These are phyloP conservation scores for Eupeodes luniger DNA, from an alignment of 2,888 invertebrate genomes.

Conservation along the genomic window DNA sequence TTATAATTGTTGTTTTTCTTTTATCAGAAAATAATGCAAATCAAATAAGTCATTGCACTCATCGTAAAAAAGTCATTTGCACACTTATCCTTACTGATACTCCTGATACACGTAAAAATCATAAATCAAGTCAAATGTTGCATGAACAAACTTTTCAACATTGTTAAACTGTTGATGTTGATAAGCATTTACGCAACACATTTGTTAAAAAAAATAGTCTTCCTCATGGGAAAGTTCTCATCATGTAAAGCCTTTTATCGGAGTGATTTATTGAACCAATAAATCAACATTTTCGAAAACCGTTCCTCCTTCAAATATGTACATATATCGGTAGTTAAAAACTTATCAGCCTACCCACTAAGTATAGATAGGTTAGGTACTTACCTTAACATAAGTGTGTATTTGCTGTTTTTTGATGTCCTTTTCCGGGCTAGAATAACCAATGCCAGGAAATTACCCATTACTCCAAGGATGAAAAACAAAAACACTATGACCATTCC, in stretches of 20 bases:
- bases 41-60: not conserved
- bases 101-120: not conserved
- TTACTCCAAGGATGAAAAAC: slow-evolving; percentile 86
- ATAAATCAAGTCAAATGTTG: not conserved
- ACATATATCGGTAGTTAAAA: too few species aligned
- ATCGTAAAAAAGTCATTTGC: not conserved
- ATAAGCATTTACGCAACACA: not conserved
- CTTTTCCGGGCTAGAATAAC: slow-evolving; percentile 89
- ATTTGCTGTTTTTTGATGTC: slow-evolving; percentile 91
- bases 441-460: slow-evolving; percentile 91
- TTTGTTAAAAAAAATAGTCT: not conserved
- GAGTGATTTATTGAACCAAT: slow-evolving; percentile 1
- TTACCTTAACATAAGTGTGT: slow-evolving; percentile 88
- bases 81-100: not conserved
- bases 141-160: not conserved
- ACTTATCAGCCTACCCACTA: too few species aligned
- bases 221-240: slow-evolving; percentile 3
- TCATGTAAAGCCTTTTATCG: not conserved
- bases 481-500: slow-evolving; percentile 46
- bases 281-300: slow-evolving; percentile 12
- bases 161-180: not conserved
- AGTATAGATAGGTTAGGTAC: not conserved
- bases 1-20: too few species aligned
- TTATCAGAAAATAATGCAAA: not conserved
- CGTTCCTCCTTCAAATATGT: not conserved